phyloP scores from a whole-genome alignment of 2,888 invertebrate species.

The Pyrgus malvae region DNA sequence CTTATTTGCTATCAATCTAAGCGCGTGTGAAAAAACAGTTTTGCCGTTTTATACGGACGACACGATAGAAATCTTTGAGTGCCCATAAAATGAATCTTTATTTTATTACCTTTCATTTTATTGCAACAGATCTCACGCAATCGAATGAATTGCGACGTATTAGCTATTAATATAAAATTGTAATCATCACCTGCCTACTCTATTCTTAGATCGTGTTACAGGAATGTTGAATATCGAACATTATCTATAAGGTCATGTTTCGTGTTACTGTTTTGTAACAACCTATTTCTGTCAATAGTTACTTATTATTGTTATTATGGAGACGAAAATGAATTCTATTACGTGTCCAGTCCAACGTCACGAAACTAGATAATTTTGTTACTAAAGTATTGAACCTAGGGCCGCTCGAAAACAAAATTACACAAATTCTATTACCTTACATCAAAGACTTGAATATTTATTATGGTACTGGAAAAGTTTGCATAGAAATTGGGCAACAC shows the following conservation, averaged over 20 bases:
- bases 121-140: conserved; percentile 25
- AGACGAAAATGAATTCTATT: too few species aligned
- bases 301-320: too few species aligned
- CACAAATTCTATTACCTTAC: conserved; percentile 16
- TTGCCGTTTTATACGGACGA: conserved; percentile 15
- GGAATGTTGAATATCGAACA: background rate
- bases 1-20: conserved; percentile 41
- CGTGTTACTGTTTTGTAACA: background rate
- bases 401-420: conserved; percentile 21
- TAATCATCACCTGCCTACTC: conserved; percentile 10
- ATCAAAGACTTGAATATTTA: conserved; percentile 17
- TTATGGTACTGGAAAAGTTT: conserved; percentile 18
- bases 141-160: conserved; percentile 13
- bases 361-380: conserved; percentile 12
- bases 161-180: conserved; percentile 12
- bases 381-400: background rate
- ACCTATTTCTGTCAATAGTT: background rate
- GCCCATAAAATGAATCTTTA: conserved; percentile 24
- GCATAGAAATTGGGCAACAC: conserved; percentile 17
- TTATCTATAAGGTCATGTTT: background rate
- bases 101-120: conserved; percentile 26
- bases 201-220: background rate
- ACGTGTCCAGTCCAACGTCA: too few species aligned
- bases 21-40: conserved; percentile 23
- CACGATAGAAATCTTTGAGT: conserved; percentile 17